Base-by-base conservation (phyloP, 2,113 vertebrate species). In the Trochalopteron elliotii region DNA sequence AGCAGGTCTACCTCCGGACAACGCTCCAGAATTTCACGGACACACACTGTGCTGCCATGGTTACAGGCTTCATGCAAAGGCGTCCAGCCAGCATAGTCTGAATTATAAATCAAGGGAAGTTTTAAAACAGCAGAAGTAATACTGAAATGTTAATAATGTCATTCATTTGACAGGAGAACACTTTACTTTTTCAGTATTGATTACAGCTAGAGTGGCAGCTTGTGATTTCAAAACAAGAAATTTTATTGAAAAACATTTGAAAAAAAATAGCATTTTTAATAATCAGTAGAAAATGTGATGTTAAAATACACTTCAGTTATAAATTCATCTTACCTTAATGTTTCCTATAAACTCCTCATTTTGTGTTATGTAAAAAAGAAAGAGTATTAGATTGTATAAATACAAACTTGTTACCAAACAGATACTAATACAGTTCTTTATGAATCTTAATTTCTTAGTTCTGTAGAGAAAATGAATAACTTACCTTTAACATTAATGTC, bases 51-150 rank as follows among this genome's bases (percentile, higher is more conserved):
- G 98, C 98, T 99, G 96, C 99, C 99, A 97, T 99, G 99, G 98
- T 99, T 99, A 98, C 99, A 99, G 35, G 99, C 99, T 98, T 99
- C 99, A 96, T 99, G 99, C 96, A 99, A 98, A 90, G 99, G 99
- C 25, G 99, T 99, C 99, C 99, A 99, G 96, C 99, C 99, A 95
- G 98, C 99, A 94, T 99, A 97, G 98, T 99, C 99, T 99, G 98
- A 95, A 98, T 97, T 97, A 98, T 97, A 98, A 98, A 98, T 98
- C 96, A 98, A 97, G 97, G 94, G 89, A 98, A 98, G 97, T 98
- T 98, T 98, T 96, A 97, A 97, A 98, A 96, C 57, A 90, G 96
- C 89, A 96, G 77, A 95, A 98, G 91, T 96, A 95, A 53, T 69
- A 96, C 74, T 95, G 78, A 89, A 81, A 92, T 92, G 88, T 44